Base-by-base conservation (phyloP, 2,888 invertebrate species). In the Andrena marginata region DNA sequence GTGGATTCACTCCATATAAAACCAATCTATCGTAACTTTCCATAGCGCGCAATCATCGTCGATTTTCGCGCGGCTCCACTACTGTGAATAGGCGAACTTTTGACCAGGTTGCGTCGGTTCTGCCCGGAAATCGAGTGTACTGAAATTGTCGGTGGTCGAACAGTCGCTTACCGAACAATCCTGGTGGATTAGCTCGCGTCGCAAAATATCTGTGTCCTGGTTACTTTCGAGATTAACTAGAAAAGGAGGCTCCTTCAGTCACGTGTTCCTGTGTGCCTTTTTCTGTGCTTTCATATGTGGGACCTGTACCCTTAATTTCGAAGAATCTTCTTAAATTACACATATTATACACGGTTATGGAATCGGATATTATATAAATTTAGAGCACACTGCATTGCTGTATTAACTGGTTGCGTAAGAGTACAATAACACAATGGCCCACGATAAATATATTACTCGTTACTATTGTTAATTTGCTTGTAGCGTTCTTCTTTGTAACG, bases 41-140 rank as follows among this genome's bases (percentile, higher is more conserved):
- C 26, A 10, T n/a, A 33, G 20, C 33, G 35, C 0, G 64, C 69
- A 77, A 77, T 77, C 78, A 62, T 59, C 42, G 69, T 64, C 79
- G 69, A 77, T 77, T 79, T 79, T 77, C 78, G 23, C 26, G 64
- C 10, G 51, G 20, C 35, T 23, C 35, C 31, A 20, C 13, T n/a
- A 31, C 4, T 60, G 20, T 10, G 29, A 56, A 31, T 35, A 71
- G 67, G 70, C 56, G 67, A 86, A 68, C 73, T 76, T 77, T 72
- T 75, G 26, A 74, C 76, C 35, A 33, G 54, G 33, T 59, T 23
- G 73, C 60, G 49, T 20, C 31, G 73, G 59, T 60, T 64, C 54
- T 6, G 48, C 64, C 74, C 79, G 85, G 84, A 85, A 83, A 84
- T 86, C 77, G 80, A 85, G 74, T 72, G 63, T 63, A 31, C 23